Percentiles rank a stretch among this genome's conserved stretches.
Evolutionary conservation across 2,888 invertebrate species (phyloP).

Genomic region (Nephrotoma flavescens): DNA sequence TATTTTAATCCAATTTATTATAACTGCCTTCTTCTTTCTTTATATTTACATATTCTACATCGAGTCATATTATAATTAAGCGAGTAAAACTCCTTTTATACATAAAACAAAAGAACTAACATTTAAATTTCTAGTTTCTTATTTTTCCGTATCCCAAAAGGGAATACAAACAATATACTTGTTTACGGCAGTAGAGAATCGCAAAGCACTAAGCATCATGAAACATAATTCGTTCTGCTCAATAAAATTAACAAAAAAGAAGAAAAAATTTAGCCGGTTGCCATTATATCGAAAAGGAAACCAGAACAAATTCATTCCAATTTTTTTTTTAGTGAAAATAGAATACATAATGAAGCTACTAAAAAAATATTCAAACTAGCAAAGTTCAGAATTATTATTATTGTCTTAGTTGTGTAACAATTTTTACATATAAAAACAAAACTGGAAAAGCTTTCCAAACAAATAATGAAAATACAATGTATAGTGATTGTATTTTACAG

Average conservation of each 20-base stretch:
- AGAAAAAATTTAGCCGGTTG: neutral
- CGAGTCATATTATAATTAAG: neutral
- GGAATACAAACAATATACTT: neutral
- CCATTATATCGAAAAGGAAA: neutral
- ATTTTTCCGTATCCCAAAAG: neutral
- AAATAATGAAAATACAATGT: neutral
- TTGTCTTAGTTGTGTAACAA: neutral
- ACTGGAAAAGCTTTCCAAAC: neutral
- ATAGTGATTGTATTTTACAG: neutral
- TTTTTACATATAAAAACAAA: neutral
- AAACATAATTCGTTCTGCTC: neutral
- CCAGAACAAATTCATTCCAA: neutral
- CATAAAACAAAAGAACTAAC: neutral
- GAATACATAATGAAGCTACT: no score
- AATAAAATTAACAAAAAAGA: neutral
- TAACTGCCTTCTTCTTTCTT: neutral
- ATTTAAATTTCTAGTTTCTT: neutral
- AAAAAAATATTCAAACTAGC: neutral
- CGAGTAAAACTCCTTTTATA: neutral
- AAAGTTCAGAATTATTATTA: neutral
- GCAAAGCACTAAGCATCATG: neutral
- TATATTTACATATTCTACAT: neutral
- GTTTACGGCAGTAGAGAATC: neutral
- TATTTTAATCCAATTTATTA: neutral
- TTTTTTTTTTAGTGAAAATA: no score